Percentiles rank a stretch among this genome's conserved stretches.
phyloP scores from a whole-genome alignment of 1,140 invertebrate genomes.

The Bombus cullumanus region DNA sequence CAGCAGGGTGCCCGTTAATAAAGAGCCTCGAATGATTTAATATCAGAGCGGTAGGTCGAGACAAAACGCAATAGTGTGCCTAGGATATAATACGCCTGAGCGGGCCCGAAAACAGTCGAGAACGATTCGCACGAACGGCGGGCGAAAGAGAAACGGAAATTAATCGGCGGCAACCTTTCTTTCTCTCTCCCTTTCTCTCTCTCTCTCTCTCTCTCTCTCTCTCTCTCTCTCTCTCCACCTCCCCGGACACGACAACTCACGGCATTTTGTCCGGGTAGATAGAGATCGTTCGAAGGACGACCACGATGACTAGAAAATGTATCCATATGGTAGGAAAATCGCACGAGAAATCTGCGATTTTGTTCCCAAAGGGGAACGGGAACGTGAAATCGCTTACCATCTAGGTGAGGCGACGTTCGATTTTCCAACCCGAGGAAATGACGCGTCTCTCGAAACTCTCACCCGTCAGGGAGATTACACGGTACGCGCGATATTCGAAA shows the following conservation, averaged over 20 bases:
- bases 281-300: constrained; percentile 40
- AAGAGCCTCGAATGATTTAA: constrained; percentile 34
- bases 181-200: background rate
- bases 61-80: constrained; percentile 44
- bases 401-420: background rate
- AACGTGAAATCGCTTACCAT: constrained; percentile 7
- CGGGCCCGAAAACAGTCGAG: constrained; percentile 40
- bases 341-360: constrained; percentile 19
- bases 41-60: constrained; percentile 10
- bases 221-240: background rate
- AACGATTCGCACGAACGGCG: constrained; percentile 40
- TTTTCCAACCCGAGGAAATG: constrained; percentile 14
- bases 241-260: background rate
- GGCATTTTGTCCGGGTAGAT: constrained; percentile 16
- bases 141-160: constrained; percentile 55
- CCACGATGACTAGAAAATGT: constrained; percentile 39
- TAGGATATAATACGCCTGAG: constrained; percentile 50
- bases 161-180: constrained; percentile 55
- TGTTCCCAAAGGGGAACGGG: background rate
- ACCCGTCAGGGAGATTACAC: background rate
- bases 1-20: background rate
- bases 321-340: constrained; percentile 21
- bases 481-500: constrained; percentile 5
- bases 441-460: background rate
- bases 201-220: constrained; percentile 5